Evolutionary conservation across 1,140 invertebrate species (phyloP), one percentile per base, ranked within the genome.

Genomic region (Atta colombica): DNA sequence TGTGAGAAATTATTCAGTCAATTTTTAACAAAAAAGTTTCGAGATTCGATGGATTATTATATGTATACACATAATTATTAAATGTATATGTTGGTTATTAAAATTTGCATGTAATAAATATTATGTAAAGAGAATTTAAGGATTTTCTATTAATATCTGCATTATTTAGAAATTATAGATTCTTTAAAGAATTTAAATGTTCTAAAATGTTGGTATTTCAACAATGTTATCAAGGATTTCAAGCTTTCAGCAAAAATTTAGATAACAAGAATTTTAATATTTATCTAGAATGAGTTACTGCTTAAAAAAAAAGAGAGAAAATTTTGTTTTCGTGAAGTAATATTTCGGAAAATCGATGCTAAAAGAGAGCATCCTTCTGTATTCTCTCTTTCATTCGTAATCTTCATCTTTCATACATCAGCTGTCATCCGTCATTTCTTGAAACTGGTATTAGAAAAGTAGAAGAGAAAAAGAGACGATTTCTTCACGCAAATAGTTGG

Each of bases 341-440:
- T 63, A 25, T 63, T 81, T 35, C n/a, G 10, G 35, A 25, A 35
- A 58, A 77, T 49, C 60, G 45, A 78, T 88, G 86, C 72, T 61
- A 85, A 89, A 88, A 74, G 86, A 35, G 12, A 21, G 8, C 31
- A 45, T 55, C 31, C 7, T 25, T 58, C 16, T 16, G 71, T 66
- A 28, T 82, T 14, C 49, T 51, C 21, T 31, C 51, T 88, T 88
- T 60, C 80, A 28, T 12, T 84, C 66, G 66, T 65, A 69, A 89
- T 89, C 87, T 88, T 49, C 61, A 75, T 88, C 60, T 75, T 90
- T 90, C 87, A 89, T 89, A 74, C 72, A 87, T 89, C 88, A 90
- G 63, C 66, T 74, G 78, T 49, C 77, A 87, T 72, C 77, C 66
- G 74, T 90, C 89, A 87, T 84, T 80, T 75, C 28, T 51, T 51